Percentiles rank a stretch among this genome's conserved stretches.
Conservation (phyloP, 2,113 vertebrate genomes). For the Neotragus pygmaeus region DNA sequence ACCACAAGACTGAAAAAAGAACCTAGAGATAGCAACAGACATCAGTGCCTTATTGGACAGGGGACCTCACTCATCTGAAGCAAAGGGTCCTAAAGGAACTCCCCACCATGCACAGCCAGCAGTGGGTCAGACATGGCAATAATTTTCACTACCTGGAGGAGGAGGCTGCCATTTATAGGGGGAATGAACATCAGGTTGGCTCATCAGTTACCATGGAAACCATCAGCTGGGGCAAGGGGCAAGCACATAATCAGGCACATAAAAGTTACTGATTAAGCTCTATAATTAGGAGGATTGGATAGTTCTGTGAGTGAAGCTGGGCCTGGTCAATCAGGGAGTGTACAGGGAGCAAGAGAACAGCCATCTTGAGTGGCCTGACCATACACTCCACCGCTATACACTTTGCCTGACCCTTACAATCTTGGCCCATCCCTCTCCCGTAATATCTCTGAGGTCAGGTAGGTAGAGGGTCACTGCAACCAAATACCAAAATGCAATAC, state of each 20-base stretch:
- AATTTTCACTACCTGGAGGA: neutral
- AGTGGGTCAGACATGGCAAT: accelerated
- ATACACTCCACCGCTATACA: neutral
- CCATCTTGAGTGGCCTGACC: neutral
- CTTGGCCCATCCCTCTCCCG: neutral
- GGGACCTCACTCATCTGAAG: neutral
- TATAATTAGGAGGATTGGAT: neutral
- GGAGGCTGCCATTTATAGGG: neutral
- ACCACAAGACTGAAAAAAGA: neutral
- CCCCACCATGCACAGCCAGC: neutral
- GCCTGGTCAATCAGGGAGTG: no score
- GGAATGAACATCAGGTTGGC: neutral
- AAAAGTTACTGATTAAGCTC: neutral
- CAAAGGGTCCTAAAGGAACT: neutral
- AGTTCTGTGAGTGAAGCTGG: neutral
- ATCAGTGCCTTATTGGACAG: neutral
- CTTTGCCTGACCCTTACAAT: neutral
- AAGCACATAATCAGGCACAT: neutral
- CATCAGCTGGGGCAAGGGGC: neutral
- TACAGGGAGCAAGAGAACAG: neutral
- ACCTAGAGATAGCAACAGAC: neutral
- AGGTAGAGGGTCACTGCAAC: neutral
- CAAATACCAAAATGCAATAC: neutral
- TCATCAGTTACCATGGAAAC: neutral
- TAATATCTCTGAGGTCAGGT: neutral